A percentile compares a stretch with the other conserved stretches of the same genome.
phyloP scores from a whole-genome alignment of 2,888 invertebrate genomes.

The Patella pellucida region DNA sequence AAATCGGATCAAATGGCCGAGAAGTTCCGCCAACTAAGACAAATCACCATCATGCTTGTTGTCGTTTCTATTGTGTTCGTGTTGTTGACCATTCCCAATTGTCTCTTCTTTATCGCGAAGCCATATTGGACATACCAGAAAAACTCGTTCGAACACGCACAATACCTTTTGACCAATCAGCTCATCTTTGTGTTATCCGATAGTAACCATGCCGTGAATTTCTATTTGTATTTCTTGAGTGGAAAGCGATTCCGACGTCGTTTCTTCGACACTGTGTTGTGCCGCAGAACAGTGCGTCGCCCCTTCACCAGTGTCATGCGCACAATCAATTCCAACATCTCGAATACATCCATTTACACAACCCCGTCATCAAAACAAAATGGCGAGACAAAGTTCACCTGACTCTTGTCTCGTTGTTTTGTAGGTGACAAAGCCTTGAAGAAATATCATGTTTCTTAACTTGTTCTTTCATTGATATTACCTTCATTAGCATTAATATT shows the following conservation, averaged over 20 bases:
- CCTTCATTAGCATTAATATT: too few relatives aligned
- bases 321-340: constrained; percentile 22
- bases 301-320: constrained; percentile 23
- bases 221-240: constrained; percentile 23
- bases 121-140: constrained; percentile 46
- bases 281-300: background rate
- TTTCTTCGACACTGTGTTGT: constrained; percentile 18
- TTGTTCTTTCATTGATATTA: too few relatives aligned
- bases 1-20: constrained; percentile 41
- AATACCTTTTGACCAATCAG: constrained; percentile 44
- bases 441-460: too few relatives aligned
- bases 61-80: constrained; percentile 53
- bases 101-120: constrained; percentile 50
- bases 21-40: constrained; percentile 48
- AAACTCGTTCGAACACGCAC: constrained; percentile 37
- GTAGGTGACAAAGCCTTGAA: too few relatives aligned
- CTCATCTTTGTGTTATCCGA: constrained; percentile 20
- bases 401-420: background rate
- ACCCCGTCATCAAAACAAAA: constrained; percentile 11
- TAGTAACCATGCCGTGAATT: constrained; percentile 21
- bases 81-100: constrained; percentile 53
- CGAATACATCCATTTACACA: constrained; percentile 24
- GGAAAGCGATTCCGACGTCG: constrained; percentile 17
- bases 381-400: constrained; percentile 6
- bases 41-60: constrained; percentile 58